Evolutionary conservation across 1,140 invertebrate species (phyloP), one percentile per base, ranked within the genome.

Genomic region (Orchesella cincta): DNA sequence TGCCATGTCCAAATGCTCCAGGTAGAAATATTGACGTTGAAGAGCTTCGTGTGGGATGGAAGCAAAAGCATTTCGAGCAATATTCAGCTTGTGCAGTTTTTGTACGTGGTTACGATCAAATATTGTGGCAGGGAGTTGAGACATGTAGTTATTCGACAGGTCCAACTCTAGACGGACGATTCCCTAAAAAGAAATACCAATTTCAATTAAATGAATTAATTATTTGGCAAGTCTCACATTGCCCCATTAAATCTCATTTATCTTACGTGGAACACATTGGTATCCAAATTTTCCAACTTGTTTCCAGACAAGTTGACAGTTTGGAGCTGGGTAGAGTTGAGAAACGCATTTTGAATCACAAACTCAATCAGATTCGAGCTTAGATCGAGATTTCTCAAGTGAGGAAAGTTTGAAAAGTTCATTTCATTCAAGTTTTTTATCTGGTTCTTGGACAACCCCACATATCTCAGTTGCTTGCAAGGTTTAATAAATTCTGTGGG

Each of bases 271-370:
- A 97, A 94, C 1, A 92, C 90, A 80, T 93, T 88, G 74, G 94
- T 93, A 1, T 90, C 91, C 8, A 97, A 84, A 33, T 89, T 86
- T 81, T 93, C 91, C 20, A 97, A 85, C 75, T 88, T 88, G 84
- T 97, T 97, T 31, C 85, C 80, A 0, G 91, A 90, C 51, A 97
- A 85, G 85, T 95, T 91, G 33, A 97, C 83, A 18, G 89, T 83
- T 84, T 96, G 94, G 74, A 96, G 87, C 85, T 95, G 94, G 0
- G 93, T 91, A 0, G 94, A 96, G 84, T 96, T 96, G 81, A 94
- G 91, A 84, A 96, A 96, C 0, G 93, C 92, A 86, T 93, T 91
- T 86, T 94, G 93, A 79, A 91, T 92, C 16, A 97, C 89, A 74
- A 89, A 88, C 82, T 93, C 92, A 78, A 97, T 88, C 79, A 90